These are phyloP conservation scores for Phrynocephalus guinanensis DNA, from an alignment of 2,797 vertebrate species.

Conservation along the genomic window DNA sequence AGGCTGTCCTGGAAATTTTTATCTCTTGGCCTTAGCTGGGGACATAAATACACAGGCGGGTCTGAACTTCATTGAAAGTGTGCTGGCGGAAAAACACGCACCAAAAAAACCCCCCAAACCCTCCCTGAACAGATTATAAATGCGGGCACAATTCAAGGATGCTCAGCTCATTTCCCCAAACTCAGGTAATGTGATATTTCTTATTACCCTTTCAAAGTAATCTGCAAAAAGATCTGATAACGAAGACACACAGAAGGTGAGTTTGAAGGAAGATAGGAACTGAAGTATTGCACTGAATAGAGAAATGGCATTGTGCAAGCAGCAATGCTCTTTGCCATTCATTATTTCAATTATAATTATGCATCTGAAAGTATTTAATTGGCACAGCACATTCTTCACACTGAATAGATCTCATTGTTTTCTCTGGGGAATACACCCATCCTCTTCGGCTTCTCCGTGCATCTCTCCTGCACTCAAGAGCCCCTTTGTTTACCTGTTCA, in stretches of 20 bases:
- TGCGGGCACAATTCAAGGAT: slow-evolving; percentile 47
- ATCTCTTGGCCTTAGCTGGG: not conserved
- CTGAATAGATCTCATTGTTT: slow-evolving; percentile 82
- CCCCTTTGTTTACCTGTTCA: slow-evolving; percentile 79
- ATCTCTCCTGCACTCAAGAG: slow-evolving; percentile 75
- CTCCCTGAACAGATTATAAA: slow-evolving; percentile 34
- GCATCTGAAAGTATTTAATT: slow-evolving; percentile 80
- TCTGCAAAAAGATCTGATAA: slow-evolving; percentile 64
- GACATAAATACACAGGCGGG: not conserved
- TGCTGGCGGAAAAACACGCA: too few relatives aligned
- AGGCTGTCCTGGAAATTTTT: slow-evolving; percentile 8
- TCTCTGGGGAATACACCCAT: slow-evolving; percentile 55
- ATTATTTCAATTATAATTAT: slow-evolving; percentile 80
- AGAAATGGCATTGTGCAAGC: slow-evolving; percentile 71
- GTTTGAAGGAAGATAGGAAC: slow-evolving; percentile 68
- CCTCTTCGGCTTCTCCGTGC: slow-evolving; percentile 71
- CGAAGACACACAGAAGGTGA: slow-evolving; percentile 72
- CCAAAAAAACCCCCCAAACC: not conserved
- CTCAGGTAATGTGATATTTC: slow-evolving; percentile 63
- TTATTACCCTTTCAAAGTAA: slow-evolving; percentile 52
- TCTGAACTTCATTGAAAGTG: slow-evolving; percentile 16
- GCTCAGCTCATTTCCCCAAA: slow-evolving; percentile 46
- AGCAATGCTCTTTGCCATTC: slow-evolving; percentile 74
- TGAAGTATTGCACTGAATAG: slow-evolving; percentile 61
- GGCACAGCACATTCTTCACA: slow-evolving; percentile 72